phyloP scores from a whole-genome alignment of 2,888 invertebrate genomes.

The Drosophila algonquin region DNA sequence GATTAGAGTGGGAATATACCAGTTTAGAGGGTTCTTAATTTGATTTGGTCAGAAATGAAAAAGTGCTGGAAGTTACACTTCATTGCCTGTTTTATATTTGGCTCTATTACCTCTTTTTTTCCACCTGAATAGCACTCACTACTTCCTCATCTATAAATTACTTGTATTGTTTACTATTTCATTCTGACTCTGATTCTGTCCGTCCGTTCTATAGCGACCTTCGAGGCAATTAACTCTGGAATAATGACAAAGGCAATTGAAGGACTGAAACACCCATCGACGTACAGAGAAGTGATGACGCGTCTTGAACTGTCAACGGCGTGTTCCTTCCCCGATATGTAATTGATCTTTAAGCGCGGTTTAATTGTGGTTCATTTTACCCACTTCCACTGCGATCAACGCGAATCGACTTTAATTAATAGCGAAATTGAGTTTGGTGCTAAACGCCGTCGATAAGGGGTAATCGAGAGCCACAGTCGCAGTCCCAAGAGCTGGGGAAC shows the following conservation, averaged over 20 bases:
- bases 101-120: not conserved
- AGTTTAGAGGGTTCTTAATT: not conserved
- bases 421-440: constrained; percentile 49
- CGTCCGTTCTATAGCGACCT: constrained; percentile 49
- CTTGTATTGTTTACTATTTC: constrained; percentile 4
- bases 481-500: constrained; percentile 27
- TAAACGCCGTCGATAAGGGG: constrained; percentile 29
- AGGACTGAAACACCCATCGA: constrained; percentile 14
- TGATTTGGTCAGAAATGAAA: not conserved
- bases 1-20: not conserved
- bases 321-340: not conserved
- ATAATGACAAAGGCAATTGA: constrained; percentile 38
- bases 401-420: constrained; percentile 61
- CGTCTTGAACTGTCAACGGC: constrained; percentile 27
- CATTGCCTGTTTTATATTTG: not conserved
- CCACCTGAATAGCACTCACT: not conserved
- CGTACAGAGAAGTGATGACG: constrained; percentile 23
- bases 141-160: constrained; percentile 25
- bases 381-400: constrained; percentile 31
- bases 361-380: constrained; percentile 32
- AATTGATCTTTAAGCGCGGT: constrained; percentile 39
- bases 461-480: constrained; percentile 19
- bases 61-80: not conserved
- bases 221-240: constrained; percentile 56
- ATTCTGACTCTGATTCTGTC: not conserved